A percentile compares a stretch with the other conserved stretches of the same genome.
phyloP scores from a whole-genome alignment of 2,797 vertebrate genomes.

The Fistularia commersonii region DNA sequence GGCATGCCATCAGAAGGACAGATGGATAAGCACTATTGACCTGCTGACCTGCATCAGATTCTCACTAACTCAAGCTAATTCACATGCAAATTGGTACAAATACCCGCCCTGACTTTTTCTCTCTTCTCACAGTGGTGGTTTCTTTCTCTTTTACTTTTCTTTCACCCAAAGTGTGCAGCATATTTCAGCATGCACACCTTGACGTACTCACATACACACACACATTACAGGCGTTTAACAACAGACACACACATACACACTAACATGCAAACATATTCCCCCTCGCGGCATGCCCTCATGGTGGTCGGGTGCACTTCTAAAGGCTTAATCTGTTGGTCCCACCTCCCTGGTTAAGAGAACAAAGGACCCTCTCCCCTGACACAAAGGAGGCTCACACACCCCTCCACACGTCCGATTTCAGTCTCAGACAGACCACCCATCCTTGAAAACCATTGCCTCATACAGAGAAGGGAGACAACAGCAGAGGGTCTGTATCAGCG shows the following conservation, averaged over 20 bases:
- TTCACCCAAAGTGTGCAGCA: slow-evolving; percentile 1
- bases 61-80: slow-evolving; percentile 69
- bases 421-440: slow-evolving; percentile 73
- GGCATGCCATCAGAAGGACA: slow-evolving; percentile 75
- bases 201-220: slow-evolving; percentile 2
- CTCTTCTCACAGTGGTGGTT: slow-evolving; percentile 4
- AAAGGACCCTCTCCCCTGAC: slow-evolving; percentile 68
- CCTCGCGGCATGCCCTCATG: slow-evolving; percentile 67
- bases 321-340: slow-evolving; percentile 75
- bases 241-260: slow-evolving; percentile 6
- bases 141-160: background rate
- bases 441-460: slow-evolving; percentile 63
- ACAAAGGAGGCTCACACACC: slow-evolving; percentile 73
- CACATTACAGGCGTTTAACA: background rate
- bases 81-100: slow-evolving; percentile 67
- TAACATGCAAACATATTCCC: slow-evolving; percentile 47
- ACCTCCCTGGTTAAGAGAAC: slow-evolving; percentile 77
- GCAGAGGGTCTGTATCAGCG: slow-evolving; percentile 47
- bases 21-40: slow-evolving; percentile 79
- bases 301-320: slow-evolving; percentile 76
- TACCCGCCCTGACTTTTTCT: slow-evolving; percentile 42
- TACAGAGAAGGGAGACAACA: slow-evolving; percentile 35
- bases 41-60: slow-evolving; percentile 71
- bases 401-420: slow-evolving; percentile 68
- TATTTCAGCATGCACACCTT: background rate